Conservation (phyloP, 2,888 invertebrate species). For the Drosophila phalerata region DNA sequence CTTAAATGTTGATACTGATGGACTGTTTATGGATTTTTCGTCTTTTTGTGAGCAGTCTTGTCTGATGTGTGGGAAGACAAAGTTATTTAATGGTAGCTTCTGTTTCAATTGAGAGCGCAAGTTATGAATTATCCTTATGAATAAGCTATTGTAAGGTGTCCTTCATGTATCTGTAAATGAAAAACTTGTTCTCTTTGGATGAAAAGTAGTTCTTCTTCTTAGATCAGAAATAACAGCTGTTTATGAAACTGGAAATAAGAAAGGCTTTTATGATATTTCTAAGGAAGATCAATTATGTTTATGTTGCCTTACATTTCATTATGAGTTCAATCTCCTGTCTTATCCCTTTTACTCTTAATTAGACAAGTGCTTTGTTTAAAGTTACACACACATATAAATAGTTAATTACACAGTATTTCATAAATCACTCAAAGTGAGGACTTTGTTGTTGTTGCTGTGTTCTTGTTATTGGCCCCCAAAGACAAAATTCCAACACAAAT, state of each 20-base stretch:
- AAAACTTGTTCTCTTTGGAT: background rate
- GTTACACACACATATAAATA: conserved; percentile 63
- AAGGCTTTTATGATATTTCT: background rate
- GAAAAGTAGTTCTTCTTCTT: background rate
- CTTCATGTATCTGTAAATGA: background rate
- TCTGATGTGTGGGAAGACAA: background rate
- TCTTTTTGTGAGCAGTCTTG: background rate
- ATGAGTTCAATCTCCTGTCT: background rate
- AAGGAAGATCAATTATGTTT: background rate
- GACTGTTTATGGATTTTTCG: conserved; percentile 29
- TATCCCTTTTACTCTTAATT: conserved; percentile 24
- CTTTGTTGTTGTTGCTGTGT: conserved; percentile 11
- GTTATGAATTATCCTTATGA: background rate
- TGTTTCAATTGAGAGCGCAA: background rate
- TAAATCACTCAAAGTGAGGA: conserved; percentile 70
- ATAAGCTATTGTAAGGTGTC: background rate
- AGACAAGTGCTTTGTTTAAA: conserved; percentile 33
- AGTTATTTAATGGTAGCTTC: background rate
- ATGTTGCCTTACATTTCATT: background rate
- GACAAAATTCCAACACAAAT: conserved; percentile 74
- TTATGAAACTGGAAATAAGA: background rate
- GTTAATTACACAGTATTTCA: conserved; percentile 77
- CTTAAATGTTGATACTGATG: conserved; percentile 12
- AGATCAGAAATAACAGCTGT: background rate
- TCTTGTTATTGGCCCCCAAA: conserved; percentile 40